Percentiles rank a stretch among this genome's conserved stretches.
Conservation (phyloP, 2,113 vertebrate genomes). For the Dicerorhinus sumatrensis region DNA sequence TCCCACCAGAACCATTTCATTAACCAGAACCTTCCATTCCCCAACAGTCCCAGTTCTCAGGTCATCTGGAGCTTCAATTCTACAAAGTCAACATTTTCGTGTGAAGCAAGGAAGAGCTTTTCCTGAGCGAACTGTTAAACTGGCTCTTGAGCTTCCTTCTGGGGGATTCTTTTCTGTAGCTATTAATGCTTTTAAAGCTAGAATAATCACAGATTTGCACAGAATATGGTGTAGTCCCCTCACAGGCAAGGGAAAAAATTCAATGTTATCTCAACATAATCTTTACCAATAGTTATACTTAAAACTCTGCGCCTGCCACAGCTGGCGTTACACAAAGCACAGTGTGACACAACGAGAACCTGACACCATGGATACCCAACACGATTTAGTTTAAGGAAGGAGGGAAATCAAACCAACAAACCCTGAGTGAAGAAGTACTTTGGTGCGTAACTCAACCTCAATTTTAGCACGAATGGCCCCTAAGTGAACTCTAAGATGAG, state of each 20-base stretch:
- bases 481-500: constrained; percentile 58
- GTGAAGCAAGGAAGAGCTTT: not conserved
- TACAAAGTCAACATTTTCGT: not conserved
- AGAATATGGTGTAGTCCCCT: not conserved
- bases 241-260: not conserved
- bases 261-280: not conserved
- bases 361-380: not conserved
- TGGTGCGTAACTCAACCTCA: not conserved
- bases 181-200: constrained; percentile 42
- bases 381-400: not conserved
- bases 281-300: not conserved
- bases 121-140: not conserved
- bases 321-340: not conserved
- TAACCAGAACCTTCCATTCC: not conserved
- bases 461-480: not conserved
- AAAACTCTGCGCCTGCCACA: not conserved
- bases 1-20: not conserved
- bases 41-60: not conserved
- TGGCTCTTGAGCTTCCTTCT: constrained; percentile 3
- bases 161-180: not conserved
- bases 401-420: constrained; percentile 38
- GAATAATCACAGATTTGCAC: not conserved
- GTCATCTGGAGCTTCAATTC: not conserved
- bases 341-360: not conserved
- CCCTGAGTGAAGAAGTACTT: not conserved